Conservation (phyloP, 2,113 vertebrate species). For the Neolamprologus fasciatus region DNA sequence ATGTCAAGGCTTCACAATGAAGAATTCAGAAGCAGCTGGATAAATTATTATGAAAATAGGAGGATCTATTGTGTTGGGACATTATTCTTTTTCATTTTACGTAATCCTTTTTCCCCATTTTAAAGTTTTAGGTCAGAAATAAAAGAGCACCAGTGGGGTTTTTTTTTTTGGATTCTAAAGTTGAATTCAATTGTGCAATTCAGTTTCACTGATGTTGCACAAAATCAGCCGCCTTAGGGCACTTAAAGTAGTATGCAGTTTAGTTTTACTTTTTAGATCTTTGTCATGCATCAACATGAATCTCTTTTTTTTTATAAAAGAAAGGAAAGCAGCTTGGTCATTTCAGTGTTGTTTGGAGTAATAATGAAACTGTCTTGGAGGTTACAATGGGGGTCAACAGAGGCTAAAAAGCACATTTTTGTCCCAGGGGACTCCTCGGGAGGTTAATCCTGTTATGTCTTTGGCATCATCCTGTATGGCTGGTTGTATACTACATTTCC, state of each 20-base stretch:
- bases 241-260: not conserved
- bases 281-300: not conserved
- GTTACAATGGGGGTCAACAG: not conserved
- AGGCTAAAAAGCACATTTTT: not conserved
- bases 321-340: not conserved
- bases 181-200: not conserved
- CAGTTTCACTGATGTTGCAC: not conserved
- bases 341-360: not conserved
- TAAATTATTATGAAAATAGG: not conserved
- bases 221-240: not conserved
- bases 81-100: not conserved
- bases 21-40: not conserved
- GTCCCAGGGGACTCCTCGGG: not conserved
- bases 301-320: not conserved
- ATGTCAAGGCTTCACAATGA: not conserved
- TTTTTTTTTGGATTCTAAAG: not conserved
- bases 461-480: not conserved
- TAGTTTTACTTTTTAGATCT: not conserved
- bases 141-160: not conserved
- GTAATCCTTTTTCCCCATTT: fast-evolving
- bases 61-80: not conserved
- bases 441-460: not conserved
- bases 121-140: not conserved
- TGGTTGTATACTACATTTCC: not conserved
- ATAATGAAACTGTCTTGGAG: not conserved